Conservation (phyloP, 1,140 invertebrate species). For the Camponotus pennsylvanicus region DNA sequence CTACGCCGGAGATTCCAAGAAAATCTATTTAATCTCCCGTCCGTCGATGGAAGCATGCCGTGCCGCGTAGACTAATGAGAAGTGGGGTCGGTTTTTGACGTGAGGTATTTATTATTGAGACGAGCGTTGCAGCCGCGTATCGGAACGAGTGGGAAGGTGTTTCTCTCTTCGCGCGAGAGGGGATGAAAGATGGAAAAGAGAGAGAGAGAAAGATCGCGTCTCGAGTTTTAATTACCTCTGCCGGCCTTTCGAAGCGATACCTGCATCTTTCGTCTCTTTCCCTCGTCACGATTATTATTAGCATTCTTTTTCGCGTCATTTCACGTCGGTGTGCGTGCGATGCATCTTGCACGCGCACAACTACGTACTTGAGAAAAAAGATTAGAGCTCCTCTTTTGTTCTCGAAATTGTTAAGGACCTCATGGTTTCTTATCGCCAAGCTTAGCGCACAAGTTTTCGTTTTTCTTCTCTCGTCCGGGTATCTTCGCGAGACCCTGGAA, state of each 20-base stretch:
- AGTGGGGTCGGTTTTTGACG: slow-evolving; percentile 49
- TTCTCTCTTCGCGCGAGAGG: slow-evolving; percentile 42
- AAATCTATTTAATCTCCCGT: slow-evolving; percentile 71
- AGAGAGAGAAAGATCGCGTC: slow-evolving; percentile 65
- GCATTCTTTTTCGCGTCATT: slow-evolving; percentile 53
- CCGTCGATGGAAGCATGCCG: slow-evolving; percentile 63
- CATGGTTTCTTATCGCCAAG: slow-evolving; percentile 43
- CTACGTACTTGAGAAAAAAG: neutral
- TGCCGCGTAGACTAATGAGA: slow-evolving; percentile 68
- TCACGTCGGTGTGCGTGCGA: neutral
- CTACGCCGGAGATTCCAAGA: slow-evolving; percentile 64
- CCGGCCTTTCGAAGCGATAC: slow-evolving; percentile 72
- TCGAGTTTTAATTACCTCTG: slow-evolving; percentile 77
- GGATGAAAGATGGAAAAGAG: slow-evolving; percentile 5
- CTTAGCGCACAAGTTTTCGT: slow-evolving; percentile 30
- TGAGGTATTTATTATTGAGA: slow-evolving; percentile 75
- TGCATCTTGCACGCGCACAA: neutral
- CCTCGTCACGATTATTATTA: slow-evolving; percentile 71
- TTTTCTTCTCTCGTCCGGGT: slow-evolving; percentile 2
- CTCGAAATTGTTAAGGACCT: slow-evolving; percentile 47
- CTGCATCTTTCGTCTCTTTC: slow-evolving; percentile 51
- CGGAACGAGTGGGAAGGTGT: slow-evolving; percentile 24
- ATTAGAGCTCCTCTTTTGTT: slow-evolving; percentile 13
- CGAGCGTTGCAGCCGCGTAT: slow-evolving; percentile 6
- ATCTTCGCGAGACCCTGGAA: slow-evolving; percentile 35